A percentile compares a stretch with the other conserved stretches of the same genome.
Conservation (phyloP, 2,888 invertebrate species). For the Nephrocerus scutellatus region DNA sequence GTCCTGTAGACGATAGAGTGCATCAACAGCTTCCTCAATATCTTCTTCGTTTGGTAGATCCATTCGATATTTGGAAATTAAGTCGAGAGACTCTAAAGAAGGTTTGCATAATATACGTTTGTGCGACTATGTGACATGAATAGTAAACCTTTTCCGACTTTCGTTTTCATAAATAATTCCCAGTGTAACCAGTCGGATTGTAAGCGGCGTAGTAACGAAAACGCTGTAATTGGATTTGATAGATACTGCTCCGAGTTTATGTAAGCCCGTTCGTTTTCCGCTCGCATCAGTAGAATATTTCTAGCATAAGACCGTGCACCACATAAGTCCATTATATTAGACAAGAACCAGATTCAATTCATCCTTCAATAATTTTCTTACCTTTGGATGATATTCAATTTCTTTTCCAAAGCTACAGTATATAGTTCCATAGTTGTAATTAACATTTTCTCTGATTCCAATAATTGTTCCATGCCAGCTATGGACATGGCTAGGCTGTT, state of each 20-base stretch:
- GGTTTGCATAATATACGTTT: no score
- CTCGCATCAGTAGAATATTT: conserved; percentile 16
- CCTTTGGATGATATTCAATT: conserved; percentile 30
- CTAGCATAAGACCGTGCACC: background rate
- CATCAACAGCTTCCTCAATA: conserved; percentile 88
- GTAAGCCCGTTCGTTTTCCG: conserved; percentile 26
- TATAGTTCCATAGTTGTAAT: conserved; percentile 32
- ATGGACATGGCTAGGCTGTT: conserved; percentile 38
- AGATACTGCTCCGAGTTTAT: conserved; percentile 29
- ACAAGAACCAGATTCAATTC: no score
- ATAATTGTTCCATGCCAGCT: conserved; percentile 33
- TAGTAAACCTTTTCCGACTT: conserved; percentile 31
- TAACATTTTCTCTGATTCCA: conserved; percentile 29
- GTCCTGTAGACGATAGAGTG: conserved; percentile 84
- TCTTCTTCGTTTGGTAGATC: conserved; percentile 74
- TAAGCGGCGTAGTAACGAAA: conserved; percentile 35
- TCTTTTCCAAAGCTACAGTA: conserved; percentile 29
- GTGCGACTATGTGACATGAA: no score
- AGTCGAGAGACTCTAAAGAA: conserved; percentile 25
- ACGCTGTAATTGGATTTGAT: conserved; percentile 36
- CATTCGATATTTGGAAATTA: conserved; percentile 23
- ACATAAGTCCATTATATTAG: no score
- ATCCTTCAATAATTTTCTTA: no score
- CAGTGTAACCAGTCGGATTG: conserved; percentile 36
- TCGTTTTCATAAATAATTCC: conserved; percentile 30